A percentile compares a stretch with the other conserved stretches of the same genome.
Evolutionary conservation across 2,113 vertebrate species (phyloP).

Genomic region (Rhinolophus sinicus): DNA sequence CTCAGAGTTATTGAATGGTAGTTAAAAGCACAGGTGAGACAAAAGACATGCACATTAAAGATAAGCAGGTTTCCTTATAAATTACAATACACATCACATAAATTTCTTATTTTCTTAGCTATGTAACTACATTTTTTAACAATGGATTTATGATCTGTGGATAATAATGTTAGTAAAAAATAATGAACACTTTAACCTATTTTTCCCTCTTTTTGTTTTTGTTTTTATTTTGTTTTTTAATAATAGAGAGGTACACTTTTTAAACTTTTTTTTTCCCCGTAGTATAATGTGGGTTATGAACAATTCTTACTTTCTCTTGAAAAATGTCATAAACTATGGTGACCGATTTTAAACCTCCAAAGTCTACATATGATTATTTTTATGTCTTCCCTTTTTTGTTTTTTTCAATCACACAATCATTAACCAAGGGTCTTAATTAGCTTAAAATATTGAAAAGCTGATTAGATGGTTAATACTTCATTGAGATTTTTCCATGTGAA

Average conservation of each 20-base stretch:
- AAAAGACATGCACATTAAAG: neutral
- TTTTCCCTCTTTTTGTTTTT: neutral
- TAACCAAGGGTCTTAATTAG: neutral
- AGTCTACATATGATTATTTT: neutral
- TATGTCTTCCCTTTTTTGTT: neutral
- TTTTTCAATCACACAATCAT: neutral
- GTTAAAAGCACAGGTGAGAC: neutral
- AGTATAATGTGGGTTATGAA: neutral
- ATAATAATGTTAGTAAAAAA: neutral
- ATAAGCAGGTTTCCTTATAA: neutral
- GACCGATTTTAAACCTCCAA: neutral
- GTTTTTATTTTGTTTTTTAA: neutral
- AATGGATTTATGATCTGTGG: neutral
- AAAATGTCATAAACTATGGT: neutral
- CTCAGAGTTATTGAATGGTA: neutral
- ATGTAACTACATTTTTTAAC: neutral
- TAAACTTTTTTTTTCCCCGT: neutral
- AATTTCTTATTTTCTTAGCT: neutral
- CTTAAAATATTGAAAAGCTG: neutral
- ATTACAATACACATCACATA: neutral
- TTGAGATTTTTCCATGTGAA: neutral
- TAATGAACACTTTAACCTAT: neutral
- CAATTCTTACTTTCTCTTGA: neutral
- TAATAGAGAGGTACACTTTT: neutral
- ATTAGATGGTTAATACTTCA: neutral